Conservation (phyloP, 37 sponge, comb jelly and placozoan species). For the Ianthella basta region DNA sequence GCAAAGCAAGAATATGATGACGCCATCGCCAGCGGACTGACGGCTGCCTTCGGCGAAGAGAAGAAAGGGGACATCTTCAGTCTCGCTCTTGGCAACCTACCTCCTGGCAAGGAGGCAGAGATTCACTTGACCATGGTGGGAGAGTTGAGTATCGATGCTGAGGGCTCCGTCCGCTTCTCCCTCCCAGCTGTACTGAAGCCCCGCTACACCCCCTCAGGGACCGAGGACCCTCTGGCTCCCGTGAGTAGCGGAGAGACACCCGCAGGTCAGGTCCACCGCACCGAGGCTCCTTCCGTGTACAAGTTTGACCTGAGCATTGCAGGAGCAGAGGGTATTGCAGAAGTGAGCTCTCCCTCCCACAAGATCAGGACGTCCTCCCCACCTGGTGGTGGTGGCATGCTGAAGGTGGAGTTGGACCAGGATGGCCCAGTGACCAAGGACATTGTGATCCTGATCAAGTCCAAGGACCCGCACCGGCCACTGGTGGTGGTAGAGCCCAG, state of each 20-base stretch:
- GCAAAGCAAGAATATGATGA: slow-evolving; percentile 64
- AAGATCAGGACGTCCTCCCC: slow-evolving; percentile 7
- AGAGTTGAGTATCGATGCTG: slow-evolving; percentile 52
- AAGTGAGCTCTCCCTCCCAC: slow-evolving; percentile 68
- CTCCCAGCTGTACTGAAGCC: slow-evolving; percentile 56
- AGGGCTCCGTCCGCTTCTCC: slow-evolving; percentile 47
- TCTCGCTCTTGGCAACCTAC: slow-evolving; percentile 68
- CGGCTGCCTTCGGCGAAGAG: slow-evolving; percentile 67
- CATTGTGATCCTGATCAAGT: slow-evolving; percentile 56
- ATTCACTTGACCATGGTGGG: slow-evolving; percentile 52
- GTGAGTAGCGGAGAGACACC: neutral
- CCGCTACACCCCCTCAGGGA: slow-evolving; percentile 44
- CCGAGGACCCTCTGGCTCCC: slow-evolving; percentile 40
- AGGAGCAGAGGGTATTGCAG: slow-evolving; percentile 18
- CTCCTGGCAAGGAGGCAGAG: slow-evolving; percentile 57
- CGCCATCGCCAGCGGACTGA: slow-evolving; percentile 62
- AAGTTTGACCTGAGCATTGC: slow-evolving; percentile 31
- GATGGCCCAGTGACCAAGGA: slow-evolving; percentile 36
- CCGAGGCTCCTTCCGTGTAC: slow-evolving; percentile 34
- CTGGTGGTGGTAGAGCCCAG: slow-evolving; percentile 44
- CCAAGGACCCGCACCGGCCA: slow-evolving; percentile 42
- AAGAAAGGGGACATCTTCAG: slow-evolving; percentile 69
- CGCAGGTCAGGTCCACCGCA: slow-evolving; percentile 30
- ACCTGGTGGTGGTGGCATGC: neutral
- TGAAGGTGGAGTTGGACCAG: slow-evolving; percentile 9